Base-by-base conservation (phyloP, 2,113 vertebrate genomes). In the Hypocryptadius cinnamomeus region DNA sequence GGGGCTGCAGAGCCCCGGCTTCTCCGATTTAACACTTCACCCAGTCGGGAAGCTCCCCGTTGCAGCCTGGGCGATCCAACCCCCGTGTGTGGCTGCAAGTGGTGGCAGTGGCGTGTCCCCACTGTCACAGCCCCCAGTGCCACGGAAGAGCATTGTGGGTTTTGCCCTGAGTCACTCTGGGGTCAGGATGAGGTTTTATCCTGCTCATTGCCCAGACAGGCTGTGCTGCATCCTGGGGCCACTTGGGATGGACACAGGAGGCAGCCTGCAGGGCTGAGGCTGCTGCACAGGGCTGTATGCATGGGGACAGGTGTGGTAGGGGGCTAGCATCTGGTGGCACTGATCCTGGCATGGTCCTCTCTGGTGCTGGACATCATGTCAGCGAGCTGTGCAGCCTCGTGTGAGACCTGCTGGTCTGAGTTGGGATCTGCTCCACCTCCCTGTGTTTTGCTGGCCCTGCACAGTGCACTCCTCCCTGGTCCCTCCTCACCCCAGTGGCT, bases 391-490 rank as follows among this genome's bases (percentile, higher is more conserved):
- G 3, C 57, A 71, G 35, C 50, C 51, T 90, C 30, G 11, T 70
- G 54, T 5, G 16, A 51, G 70, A 82, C 35, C 14, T 15, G 2
- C 24, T 71, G 79, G 31, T 22, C 21, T 4, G 59, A 53, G 33
- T 1, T 44, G 27, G 60, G 24, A 15, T 83, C 60, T 78, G 72
- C 77, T 5, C 12, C 61, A n/a, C n/a, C 28, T 53, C 42, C n/a
- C 28, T 3, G 2, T 4, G 11, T 48, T 83, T 23, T 31, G 42
- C 54, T 81, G 70, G 74, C 66, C 81, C 42, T 17, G 28, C 17
- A 6, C 44, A 59, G 64, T 1, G 1, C 21, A 0, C 13, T 35
- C 33, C 35, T 25, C 35, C 31, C 37, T 0, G 1, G 61, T 53
- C n/a, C 15, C 51, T 56, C 39, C 47, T 27, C 17, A 2, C 17